Evolutionary conservation across 2,888 invertebrate genomes (phyloP), one percentile per base, ranked within the genome.

Genomic region (Temnothorax rugatulus): DNA sequence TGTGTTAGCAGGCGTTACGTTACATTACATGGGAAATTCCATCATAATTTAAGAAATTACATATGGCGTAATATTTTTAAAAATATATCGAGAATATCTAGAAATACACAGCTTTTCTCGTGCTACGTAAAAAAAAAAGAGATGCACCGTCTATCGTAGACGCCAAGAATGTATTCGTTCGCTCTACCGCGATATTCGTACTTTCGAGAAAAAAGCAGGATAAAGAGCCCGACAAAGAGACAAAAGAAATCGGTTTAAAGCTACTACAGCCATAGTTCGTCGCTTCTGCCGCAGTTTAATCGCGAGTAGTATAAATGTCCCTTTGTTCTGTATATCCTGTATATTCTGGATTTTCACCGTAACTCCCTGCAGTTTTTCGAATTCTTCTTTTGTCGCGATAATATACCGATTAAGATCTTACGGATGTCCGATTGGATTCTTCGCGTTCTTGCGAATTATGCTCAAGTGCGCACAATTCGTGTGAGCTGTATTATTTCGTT

Each of bases 151-250:
- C 11, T 50, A 11, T 34, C 41, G 47, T 52, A 83, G 77, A 71
- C 57, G 61, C 47, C 57, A 29, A 54, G 73, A 18, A 47, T 68
- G 18, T 25, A 86, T 81, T 79, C 77, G 44, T 77, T 64, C 79
- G 63, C 29, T 61, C 34, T 34, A 71, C 52, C 66, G 44, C 34
- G 54, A 73, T 63, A 79, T 86, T 86, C 83, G 83, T 85, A 47
- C 52, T 86, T 75, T 86, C 38, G 64, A 83, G 63, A 68, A 34
- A 54, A 68, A 57, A 82, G 71, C 8, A 15, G 77, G 18, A 77
- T 64, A 77, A 54, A 79, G 69, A 44, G 34, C 9, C 15, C 15
- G 25, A 29, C 29, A 68, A 68, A 79, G 68, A 68, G 44, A 41
- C 52, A 75, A 63, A 75, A 74, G 73, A 25, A 52, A 71, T 52